Percentiles rank a stretch among this genome's conserved stretches.
Evolutionary conservation across 2,888 invertebrate species (phyloP).

Genomic region (Scaeva pyrastri): DNA sequence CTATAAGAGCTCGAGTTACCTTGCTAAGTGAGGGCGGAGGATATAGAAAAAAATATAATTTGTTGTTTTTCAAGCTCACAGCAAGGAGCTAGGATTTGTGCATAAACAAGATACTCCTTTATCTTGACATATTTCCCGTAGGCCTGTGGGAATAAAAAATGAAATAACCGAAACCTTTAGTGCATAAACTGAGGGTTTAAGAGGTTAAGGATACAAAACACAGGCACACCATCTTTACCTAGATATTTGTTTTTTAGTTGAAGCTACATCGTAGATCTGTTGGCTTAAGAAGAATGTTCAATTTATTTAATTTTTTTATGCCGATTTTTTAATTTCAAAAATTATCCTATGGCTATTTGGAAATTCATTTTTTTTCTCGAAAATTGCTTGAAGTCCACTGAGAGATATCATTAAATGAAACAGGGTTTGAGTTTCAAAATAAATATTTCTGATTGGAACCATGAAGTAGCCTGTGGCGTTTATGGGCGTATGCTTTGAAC

Average conservation of each 20-base stretch:
- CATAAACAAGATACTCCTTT: conserved; percentile 58
- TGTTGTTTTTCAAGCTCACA: conserved; percentile 40
- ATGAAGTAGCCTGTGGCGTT: too few relatives aligned
- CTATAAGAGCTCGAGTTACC: neutral
- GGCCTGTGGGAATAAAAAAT: conserved; percentile 45
- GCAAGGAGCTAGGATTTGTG: conserved; percentile 37
- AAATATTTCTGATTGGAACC: too few relatives aligned
- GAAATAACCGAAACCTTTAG: conserved; percentile 27
- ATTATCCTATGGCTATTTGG: conserved; percentile 32
- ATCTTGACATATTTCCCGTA: conserved; percentile 66
- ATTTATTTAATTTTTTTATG: conserved; percentile 29
- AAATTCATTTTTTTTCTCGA: conserved; percentile 13
- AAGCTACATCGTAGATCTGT: neutral
- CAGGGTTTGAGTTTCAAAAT: too few relatives aligned
- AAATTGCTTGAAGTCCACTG: neutral
- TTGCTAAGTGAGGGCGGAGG: neutral
- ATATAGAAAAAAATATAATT: conserved; percentile 33
- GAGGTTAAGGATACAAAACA: conserved; percentile 24
- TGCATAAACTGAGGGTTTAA: neutral
- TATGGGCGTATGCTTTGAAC: too few relatives aligned
- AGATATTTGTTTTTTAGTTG: conserved; percentile 16
- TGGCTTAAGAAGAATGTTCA: conserved; percentile 26
- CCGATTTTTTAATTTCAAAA: conserved; percentile 12
- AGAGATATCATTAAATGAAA: too few relatives aligned
- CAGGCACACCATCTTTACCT: conserved; percentile 20